A percentile compares a stretch with the other conserved stretches of the same genome.
phyloP scores from a whole-genome alignment of 2,888 invertebrate species.

The Nipponacmea schrenckii region DNA sequence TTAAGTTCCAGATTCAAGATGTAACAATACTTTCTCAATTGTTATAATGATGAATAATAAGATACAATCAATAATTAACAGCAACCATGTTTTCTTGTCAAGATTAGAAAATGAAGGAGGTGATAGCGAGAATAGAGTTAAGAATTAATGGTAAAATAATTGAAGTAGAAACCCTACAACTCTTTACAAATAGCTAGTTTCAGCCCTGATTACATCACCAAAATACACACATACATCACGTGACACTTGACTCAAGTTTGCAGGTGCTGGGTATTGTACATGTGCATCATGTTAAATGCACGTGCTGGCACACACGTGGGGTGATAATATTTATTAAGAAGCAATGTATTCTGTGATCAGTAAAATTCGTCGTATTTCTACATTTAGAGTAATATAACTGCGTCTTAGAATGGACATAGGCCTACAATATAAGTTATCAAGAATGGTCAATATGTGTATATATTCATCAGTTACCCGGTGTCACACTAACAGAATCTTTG shows the following conservation, averaged over 20 bases:
- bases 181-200: not conserved
- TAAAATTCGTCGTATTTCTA: too few relatives aligned
- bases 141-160: not conserved
- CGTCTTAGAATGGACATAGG: too few relatives aligned
- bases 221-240: constrained; percentile 2
- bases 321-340: not conserved
- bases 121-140: not conserved
- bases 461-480: too few relatives aligned
- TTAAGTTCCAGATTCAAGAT: too few relatives aligned
- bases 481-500: too few relatives aligned
- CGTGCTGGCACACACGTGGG: constrained; percentile 1
- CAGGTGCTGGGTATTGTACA: not conserved
- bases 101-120: not conserved
- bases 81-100: too few relatives aligned
- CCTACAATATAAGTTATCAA: too few relatives aligned
- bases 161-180: not conserved
- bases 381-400: too few relatives aligned
- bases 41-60: too few relatives aligned
- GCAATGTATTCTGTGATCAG: not conserved
- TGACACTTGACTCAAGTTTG: not conserved
- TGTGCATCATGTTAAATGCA: constrained; percentile 2
- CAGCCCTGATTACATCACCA: not conserved
- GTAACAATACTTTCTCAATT: too few relatives aligned
- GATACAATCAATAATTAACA: too few relatives aligned
- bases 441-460: too few relatives aligned